Conservation (phyloP, 2,888 invertebrate genomes). For the Malachius bipustulatus region DNA sequence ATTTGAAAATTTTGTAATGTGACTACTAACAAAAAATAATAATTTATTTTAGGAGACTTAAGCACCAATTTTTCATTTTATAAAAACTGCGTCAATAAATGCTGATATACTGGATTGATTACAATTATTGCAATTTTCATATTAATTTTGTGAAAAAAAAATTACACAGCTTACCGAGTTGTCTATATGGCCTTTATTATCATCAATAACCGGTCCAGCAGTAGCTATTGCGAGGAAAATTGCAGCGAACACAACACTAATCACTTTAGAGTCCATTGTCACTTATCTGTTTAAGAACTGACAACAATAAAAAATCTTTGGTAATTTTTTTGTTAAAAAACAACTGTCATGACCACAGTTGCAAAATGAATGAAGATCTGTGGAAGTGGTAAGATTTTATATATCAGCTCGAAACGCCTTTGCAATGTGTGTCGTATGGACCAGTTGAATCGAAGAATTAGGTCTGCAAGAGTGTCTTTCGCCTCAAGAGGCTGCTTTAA, state of each 20-base stretch:
- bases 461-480: conserved; percentile 23
- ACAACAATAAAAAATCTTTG: conserved; percentile 10
- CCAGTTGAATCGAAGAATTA: conserved; percentile 35
- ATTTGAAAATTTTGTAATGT: no score
- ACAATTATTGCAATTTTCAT: no score
- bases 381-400: conserved; percentile 35
- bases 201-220: conserved; percentile 35
- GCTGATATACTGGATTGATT: no score
- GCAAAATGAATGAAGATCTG: conserved; percentile 33
- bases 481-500: conserved; percentile 17
- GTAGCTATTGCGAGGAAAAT: conserved; percentile 24
- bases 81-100: no score
- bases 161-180: conserved; percentile 34
- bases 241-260: conserved; percentile 32
- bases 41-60: no score
- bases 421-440: conserved; percentile 37
- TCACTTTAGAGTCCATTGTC: conserved; percentile 33
- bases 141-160: no score
- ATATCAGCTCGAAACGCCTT: conserved; percentile 28
- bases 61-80: no score
- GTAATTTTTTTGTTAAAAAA: conserved; percentile 12
- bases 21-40: no score
- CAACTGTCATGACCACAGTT: conserved; percentile 33
- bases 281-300: conserved; percentile 9
- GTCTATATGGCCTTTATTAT: conserved; percentile 29